Evolutionary conservation across 2,888 invertebrate species (phyloP).

Genomic region (Tineola bisselliella): DNA sequence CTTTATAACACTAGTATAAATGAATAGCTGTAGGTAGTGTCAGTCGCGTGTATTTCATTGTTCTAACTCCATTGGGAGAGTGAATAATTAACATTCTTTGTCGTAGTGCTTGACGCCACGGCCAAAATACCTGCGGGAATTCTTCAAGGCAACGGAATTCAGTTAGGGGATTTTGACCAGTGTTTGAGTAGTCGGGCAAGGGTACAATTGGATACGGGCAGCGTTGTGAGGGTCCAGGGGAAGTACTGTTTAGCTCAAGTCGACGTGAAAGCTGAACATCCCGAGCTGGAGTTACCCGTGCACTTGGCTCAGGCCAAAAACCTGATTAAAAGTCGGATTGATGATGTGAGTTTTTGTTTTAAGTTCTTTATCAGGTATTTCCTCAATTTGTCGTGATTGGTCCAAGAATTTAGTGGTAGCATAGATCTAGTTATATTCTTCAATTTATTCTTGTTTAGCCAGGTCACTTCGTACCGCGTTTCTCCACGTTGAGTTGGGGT

Average conservation of each 20-base stretch:
- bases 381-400: neutral
- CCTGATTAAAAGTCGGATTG: conserved; percentile 70
- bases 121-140: conserved; percentile 77
- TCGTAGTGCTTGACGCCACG: conserved; percentile 76
- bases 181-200: conserved; percentile 71
- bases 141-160: conserved; percentile 75
- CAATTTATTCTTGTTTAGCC: conserved; percentile 62
- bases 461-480: conserved; percentile 77
- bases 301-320: conserved; percentile 72
- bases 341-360: conserved; percentile 60
- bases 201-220: conserved; percentile 66
- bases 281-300: conserved; percentile 70
- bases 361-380: too few species aligned
- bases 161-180: conserved; percentile 77
- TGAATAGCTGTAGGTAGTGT: neutral
- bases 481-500: conserved; percentile 77
- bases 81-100: conserved; percentile 24
- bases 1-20: too few species aligned
- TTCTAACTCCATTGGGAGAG: neutral
- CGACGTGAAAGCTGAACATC: conserved; percentile 68
- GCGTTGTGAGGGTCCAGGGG: conserved; percentile 71
- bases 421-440: neutral
- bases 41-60: conserved; percentile 10
- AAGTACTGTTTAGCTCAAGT: conserved; percentile 75
- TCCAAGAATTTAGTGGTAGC: neutral